These are phyloP conservation scores for Sarcophaga peregrina DNA, from an alignment of 1,140 invertebrate species.

Conservation along the genomic window DNA sequence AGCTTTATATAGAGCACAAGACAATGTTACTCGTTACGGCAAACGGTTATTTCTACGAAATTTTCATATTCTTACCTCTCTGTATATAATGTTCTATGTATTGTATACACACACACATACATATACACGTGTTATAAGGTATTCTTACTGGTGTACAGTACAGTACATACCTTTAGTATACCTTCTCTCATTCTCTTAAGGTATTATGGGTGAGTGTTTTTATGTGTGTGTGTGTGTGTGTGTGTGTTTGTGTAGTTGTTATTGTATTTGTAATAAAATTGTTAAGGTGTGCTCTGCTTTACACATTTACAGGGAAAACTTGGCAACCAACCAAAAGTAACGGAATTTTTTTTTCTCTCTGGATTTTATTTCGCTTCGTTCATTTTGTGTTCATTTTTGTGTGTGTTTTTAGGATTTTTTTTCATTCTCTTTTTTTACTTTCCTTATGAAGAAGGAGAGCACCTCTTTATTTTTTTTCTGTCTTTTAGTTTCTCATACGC, in stretches of 20 bases:
- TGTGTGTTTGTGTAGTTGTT: not conserved
- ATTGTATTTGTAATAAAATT: not conserved
- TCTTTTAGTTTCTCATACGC: no score
- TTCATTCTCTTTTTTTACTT: not conserved
- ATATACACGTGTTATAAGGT: not conserved
- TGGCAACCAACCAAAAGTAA: constrained; percentile 65
- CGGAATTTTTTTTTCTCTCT: constrained; percentile 41
- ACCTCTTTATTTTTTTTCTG: constrained; percentile 24
- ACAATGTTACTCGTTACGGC: not conserved
- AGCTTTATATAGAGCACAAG: not conserved
- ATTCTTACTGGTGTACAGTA: constrained; percentile 47
- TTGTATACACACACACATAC: not conserved
- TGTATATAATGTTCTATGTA: not conserved
- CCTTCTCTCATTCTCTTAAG: constrained; percentile 53
- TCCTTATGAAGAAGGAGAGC: constrained; percentile 25
- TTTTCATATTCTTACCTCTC: not conserved
- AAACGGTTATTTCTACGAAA: not conserved
- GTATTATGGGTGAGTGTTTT: not conserved
- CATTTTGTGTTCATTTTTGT: constrained; percentile 31
- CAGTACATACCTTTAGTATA: no score
- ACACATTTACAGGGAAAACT: constrained; percentile 59
- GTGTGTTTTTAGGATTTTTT: not conserved
- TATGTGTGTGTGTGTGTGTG: not conserved
- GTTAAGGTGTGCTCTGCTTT: constrained; percentile 44
- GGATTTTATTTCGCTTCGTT: constrained; percentile 45